Conservation (phyloP, 2,113 vertebrate species). For the Petroica traversi region DNA sequence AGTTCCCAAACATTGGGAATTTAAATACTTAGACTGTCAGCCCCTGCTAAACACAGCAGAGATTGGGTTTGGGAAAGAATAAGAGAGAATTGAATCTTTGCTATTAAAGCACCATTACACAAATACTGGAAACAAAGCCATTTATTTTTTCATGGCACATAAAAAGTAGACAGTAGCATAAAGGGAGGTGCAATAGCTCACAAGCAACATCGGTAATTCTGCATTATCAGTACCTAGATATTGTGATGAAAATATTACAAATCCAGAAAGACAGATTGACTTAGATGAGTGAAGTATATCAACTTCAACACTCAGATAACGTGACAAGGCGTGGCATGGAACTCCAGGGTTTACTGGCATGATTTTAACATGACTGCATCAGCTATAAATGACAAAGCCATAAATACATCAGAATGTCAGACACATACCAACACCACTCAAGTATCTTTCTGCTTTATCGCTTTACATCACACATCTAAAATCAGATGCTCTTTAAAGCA, state of each 20-base stretch:
- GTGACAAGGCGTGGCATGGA: neutral
- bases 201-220: neutral
- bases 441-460: neutral
- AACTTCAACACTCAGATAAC: neutral
- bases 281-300: neutral
- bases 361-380: neutral
- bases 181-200: neutral
- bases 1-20: slow-evolving; percentile 1
- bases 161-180: neutral
- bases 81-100: neutral
- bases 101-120: neutral
- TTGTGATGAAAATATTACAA: neutral
- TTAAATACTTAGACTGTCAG: neutral
- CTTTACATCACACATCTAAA: neutral
- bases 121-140: neutral
- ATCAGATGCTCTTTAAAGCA: neutral
- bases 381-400: neutral
- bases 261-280: neutral
- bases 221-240: neutral
- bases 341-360: neutral
- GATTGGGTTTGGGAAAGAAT: neutral
- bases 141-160: neutral
- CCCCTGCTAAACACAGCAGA: neutral
- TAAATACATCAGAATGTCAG: neutral
- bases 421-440: neutral